These are phyloP conservation scores for Hartigia nigra DNA, from an alignment of 2,888 invertebrate species.

Conservation along the genomic window DNA sequence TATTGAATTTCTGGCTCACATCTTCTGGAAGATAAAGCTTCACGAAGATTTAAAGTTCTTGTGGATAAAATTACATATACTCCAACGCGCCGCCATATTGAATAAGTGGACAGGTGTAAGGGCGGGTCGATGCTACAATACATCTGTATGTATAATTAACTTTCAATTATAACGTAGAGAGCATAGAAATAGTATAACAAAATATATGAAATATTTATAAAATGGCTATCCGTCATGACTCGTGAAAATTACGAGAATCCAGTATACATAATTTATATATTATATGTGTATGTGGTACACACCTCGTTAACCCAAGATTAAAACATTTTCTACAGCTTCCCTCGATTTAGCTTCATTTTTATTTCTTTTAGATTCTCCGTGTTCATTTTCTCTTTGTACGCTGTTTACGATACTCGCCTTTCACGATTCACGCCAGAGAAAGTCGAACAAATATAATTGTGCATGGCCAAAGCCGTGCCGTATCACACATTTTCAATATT, in stretches of 20 bases:
- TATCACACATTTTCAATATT: slow-evolving; percentile 57
- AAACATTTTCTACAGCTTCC: not conserved
- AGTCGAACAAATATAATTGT: slow-evolving; percentile 57
- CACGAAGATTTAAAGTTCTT: not conserved
- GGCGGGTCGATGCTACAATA: slow-evolving; percentile 1
- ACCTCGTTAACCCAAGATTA: not conserved
- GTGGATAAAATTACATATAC: not conserved
- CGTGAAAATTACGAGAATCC: slow-evolving; percentile 37
- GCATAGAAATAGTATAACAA: slow-evolving; percentile 65
- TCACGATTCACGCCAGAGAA: slow-evolving; percentile 48
- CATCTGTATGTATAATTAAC: not conserved
- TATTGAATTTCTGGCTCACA: not conserved
- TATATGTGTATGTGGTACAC: not conserved
- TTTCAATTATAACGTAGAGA: slow-evolving; percentile 48
- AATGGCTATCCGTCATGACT: slow-evolving; percentile 52
- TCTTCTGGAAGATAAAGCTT: not conserved
- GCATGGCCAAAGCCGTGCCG: slow-evolving; percentile 62
- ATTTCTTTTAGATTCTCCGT: not conserved
- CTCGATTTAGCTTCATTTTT: not conserved
- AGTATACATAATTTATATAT: not conserved
- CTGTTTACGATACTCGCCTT: slow-evolving; percentile 8
- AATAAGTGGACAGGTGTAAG: not conserved
- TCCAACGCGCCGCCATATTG: not conserved
- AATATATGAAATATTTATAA: slow-evolving; percentile 65
- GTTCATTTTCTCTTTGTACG: not conserved